phyloP scores from a whole-genome alignment of 2,797 vertebrate species.

The Brotula barbata region DNA sequence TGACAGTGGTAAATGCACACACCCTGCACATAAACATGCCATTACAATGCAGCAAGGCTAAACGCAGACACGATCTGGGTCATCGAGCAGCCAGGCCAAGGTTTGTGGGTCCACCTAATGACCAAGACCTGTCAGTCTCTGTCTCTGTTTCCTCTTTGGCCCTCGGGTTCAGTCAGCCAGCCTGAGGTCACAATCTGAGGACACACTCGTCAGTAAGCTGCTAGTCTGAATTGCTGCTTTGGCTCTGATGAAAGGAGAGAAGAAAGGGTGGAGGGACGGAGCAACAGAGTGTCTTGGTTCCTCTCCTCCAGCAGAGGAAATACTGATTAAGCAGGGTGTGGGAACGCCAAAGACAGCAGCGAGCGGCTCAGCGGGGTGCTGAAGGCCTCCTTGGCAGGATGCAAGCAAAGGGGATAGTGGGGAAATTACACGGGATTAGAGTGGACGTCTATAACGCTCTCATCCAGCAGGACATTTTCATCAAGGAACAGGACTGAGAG shows the following conservation, averaged over 20 bases:
- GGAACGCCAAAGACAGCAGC: slow-evolving; percentile 69
- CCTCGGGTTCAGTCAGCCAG: slow-evolving; percentile 11
- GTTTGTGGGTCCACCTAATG: slow-evolving; percentile 65
- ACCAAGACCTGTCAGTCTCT: slow-evolving; percentile 55
- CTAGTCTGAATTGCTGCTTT: slow-evolving; percentile 37
- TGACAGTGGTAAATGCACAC: slow-evolving; percentile 48
- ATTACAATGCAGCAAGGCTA: slow-evolving; percentile 55
- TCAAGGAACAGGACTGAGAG: slow-evolving; percentile 70
- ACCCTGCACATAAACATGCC: slow-evolving; percentile 42
- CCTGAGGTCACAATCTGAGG: slow-evolving; percentile 46
- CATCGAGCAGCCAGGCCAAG: slow-evolving; percentile 51
- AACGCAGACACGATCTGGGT: slow-evolving; percentile 60
- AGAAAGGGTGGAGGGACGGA: slow-evolving; percentile 56
- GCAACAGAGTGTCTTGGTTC: slow-evolving; percentile 61
- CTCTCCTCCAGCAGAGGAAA: slow-evolving; percentile 62
- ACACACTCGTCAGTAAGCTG: slow-evolving; percentile 40
- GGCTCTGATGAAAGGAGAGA: slow-evolving; percentile 53
- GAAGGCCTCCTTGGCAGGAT: slow-evolving; percentile 80
- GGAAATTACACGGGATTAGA: slow-evolving; percentile 83
- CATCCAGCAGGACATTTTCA: slow-evolving; percentile 79
- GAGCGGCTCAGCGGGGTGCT: slow-evolving; percentile 69
- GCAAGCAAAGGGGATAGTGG: slow-evolving; percentile 81
- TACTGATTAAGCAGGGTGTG: slow-evolving; percentile 70
- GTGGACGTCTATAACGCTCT: slow-evolving; percentile 76
- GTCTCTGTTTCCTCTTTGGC: slow-evolving; percentile 9